A percentile compares a stretch with the other conserved stretches of the same genome.
phyloP scores from a whole-genome alignment of 2,797 vertebrate genomes.

The Acipenser ruthenus region DNA sequence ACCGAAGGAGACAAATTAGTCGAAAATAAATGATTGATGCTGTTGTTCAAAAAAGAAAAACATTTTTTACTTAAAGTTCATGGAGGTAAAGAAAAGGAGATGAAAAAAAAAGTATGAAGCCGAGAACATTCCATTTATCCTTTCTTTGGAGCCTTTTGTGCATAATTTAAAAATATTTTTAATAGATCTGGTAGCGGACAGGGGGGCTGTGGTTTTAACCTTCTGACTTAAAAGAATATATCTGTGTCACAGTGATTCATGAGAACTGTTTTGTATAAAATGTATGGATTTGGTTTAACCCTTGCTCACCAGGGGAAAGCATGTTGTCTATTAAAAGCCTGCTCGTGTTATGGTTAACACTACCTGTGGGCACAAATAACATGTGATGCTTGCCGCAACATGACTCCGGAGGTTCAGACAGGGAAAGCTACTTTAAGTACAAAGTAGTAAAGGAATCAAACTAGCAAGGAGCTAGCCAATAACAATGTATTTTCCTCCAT shows the following conservation, averaged over 20 bases:
- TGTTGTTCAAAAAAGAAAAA: neutral
- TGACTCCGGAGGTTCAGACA: slow-evolving; percentile 4
- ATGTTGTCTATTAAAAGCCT: neutral
- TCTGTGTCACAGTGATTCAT: slow-evolving; percentile 6
- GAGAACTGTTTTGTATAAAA: neutral
- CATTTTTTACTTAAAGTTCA: slow-evolving; percentile 3
- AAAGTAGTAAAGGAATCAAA: neutral
- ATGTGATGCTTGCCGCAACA: neutral
- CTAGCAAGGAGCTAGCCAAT: neutral
- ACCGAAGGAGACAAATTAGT: no score
- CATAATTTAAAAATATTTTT: slow-evolving; percentile 5
- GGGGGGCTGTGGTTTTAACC: slow-evolving; percentile 7
- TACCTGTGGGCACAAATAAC: neutral
- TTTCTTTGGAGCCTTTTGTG: neutral
- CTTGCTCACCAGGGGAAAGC: neutral
- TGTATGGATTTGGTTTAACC: neutral
- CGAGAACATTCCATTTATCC: neutral
- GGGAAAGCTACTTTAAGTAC: neutral
- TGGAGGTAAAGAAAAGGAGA: neutral
- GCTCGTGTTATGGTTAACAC: neutral
- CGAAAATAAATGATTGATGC: neutral
- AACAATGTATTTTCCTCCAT: neutral
- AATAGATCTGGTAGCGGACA: neutral
- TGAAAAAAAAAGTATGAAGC: neutral
- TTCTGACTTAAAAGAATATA: slow-evolving; percentile 4